Evolutionary conservation across 2,888 invertebrate species (phyloP).

Genomic region (Cephus runcator): DNA sequence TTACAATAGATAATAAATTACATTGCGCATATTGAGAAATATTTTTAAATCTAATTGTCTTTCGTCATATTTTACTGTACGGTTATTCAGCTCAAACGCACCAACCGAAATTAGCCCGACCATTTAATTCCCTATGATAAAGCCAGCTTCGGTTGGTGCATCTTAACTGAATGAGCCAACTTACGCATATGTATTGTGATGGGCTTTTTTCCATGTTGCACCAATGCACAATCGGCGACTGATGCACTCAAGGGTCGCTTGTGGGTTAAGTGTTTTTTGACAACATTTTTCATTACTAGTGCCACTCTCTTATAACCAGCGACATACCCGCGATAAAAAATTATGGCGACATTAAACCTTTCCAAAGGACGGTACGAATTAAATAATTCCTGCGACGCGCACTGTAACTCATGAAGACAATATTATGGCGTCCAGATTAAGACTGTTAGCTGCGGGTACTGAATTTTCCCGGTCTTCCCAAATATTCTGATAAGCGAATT

Average conservation of each 20-base stretch:
- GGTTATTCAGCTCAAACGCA: neutral
- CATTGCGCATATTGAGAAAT: constrained; percentile 36
- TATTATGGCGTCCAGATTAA: neutral
- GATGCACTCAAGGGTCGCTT: neutral
- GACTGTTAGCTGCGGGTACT: neutral
- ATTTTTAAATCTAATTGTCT: constrained; percentile 48
- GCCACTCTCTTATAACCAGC: too few relatives aligned
- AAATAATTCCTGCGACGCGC: neutral
- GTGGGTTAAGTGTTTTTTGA: neutral
- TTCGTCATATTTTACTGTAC: constrained; percentile 48
- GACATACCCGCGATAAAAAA: neutral
- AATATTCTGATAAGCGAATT: neutral
- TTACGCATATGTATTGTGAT: neutral
- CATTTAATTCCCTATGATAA: neutral
- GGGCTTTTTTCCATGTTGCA: neutral
- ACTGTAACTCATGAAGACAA: neutral
- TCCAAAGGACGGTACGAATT: neutral
- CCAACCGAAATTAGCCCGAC: neutral
- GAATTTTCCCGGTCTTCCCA: neutral
- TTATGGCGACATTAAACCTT: neutral
- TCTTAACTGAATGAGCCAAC: neutral
- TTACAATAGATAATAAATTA: constrained; percentile 32
- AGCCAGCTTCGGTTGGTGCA: neutral
- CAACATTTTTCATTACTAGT: neutral
- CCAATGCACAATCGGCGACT: neutral